Evolutionary conservation across 2,888 invertebrate species (phyloP).

Genomic region (Calliscelio sp.): DNA sequence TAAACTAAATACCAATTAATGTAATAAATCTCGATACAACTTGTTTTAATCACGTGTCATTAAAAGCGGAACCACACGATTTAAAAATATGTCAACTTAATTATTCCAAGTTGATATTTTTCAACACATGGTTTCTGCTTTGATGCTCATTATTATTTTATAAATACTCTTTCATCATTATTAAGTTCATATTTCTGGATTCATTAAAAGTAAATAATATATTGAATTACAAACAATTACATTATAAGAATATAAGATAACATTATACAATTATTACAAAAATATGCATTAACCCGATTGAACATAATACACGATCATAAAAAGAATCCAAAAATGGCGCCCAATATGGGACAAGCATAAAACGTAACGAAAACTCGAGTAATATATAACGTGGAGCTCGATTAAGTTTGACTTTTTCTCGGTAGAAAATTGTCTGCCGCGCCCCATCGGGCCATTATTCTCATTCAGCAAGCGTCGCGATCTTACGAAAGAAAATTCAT

Average conservation of each 20-base stretch:
- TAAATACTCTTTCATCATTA: too few species aligned
- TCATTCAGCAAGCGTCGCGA: constrained; percentile 28
- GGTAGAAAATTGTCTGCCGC: not conserved
- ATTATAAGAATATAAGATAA: too few species aligned
- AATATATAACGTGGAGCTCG: not conserved
- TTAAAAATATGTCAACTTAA: too few species aligned
- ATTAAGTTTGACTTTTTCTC: not conserved
- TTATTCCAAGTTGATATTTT: too few species aligned
- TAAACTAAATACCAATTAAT: constrained; percentile 33
- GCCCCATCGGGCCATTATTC: constrained; percentile 3
- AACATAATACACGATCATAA: too few species aligned
- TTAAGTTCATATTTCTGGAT: too few species aligned
- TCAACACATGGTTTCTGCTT: too few species aligned
- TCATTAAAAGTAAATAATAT: too few species aligned
- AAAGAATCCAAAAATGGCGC: not conserved
- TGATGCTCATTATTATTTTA: too few species aligned
- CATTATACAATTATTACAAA: too few species aligned
- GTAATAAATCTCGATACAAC: constrained; percentile 18
- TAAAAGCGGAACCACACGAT: not conserved
- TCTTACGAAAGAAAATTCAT: constrained; percentile 13
- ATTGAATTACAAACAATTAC: too few species aligned
- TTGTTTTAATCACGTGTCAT: constrained; percentile 10
- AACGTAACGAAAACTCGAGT: not conserved
- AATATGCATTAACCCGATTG: too few species aligned
- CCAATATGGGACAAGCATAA: not conserved